phyloP scores from a whole-genome alignment of 2,888 invertebrate genomes.

The Plebejus anna region DNA sequence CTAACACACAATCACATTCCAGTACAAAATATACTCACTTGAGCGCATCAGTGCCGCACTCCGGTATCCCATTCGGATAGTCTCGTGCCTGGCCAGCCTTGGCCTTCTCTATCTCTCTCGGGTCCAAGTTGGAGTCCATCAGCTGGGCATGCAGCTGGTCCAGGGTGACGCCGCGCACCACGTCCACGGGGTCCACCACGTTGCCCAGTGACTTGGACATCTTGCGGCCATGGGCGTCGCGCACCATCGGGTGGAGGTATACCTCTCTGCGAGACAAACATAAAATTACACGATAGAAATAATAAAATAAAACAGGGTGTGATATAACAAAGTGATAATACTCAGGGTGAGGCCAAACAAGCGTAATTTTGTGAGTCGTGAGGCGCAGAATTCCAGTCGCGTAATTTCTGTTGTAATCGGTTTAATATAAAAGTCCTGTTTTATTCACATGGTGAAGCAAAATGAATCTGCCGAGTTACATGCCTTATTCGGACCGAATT shows the following conservation, averaged over 20 bases:
- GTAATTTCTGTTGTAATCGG: no score
- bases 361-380: no score
- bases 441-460: no score
- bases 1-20: no score
- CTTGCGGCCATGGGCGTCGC: slow-evolving; percentile 98
- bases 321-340: no score
- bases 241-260: slow-evolving; percentile 97
- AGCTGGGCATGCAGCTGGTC: slow-evolving; percentile 89
- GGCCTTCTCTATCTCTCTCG: slow-evolving; percentile 88
- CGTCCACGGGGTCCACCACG: slow-evolving; percentile 98
- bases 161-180: slow-evolving; percentile 91
- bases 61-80: slow-evolving; percentile 96
- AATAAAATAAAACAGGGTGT: no score
- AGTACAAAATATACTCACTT: slow-evolving; percentile 79
- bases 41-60: slow-evolving; percentile 97
- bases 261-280: slow-evolving; percentile 77
- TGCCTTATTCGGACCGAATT: no score
- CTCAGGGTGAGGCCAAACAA: no score
- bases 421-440: no score
- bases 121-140: slow-evolving; percentile 89
- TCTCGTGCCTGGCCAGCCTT: slow-evolving; percentile 87
- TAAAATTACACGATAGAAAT: no score
- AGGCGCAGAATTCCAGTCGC: no score
- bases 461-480: no score
- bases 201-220: slow-evolving; percentile 99